These are phyloP conservation scores for Tachysurus vachellii DNA, from an alignment of 2,113 vertebrate genomes.

Conservation along the genomic window DNA sequence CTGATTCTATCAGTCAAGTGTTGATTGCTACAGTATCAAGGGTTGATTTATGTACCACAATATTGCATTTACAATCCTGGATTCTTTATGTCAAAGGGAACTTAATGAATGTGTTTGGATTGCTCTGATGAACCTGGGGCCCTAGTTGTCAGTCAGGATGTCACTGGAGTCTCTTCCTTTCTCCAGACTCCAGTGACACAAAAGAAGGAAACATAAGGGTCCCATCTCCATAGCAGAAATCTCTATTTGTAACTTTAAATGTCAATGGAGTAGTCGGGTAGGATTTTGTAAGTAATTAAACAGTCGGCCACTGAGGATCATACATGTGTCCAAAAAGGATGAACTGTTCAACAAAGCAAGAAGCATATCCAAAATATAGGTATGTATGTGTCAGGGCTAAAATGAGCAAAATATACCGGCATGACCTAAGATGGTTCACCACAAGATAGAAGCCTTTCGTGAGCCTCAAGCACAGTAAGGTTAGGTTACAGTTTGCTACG, in stretches of 20 bases:
- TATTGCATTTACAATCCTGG: constrained; percentile 58
- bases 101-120: constrained; percentile 61
- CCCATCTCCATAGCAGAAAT: background rate
- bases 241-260: background rate
- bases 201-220: background rate
- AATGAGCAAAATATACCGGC: background rate
- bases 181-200: too few species aligned
- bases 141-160: constrained; percentile 10
- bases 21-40: constrained; percentile 27
- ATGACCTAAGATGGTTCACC: constrained; percentile 19
- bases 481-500: constrained; percentile 4
- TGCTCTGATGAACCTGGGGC: constrained; percentile 33
- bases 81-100: constrained; percentile 60
- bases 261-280: too few species aligned
- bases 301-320: too few species aligned
- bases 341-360: background rate
- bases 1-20: constrained; percentile 36
- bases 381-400: background rate
- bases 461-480: constrained; percentile 5
- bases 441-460: constrained; percentile 9
- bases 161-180: too few species aligned
- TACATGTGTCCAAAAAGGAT: too few species aligned
- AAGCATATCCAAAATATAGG: background rate
- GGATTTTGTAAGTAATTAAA: background rate
- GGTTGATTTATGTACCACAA: constrained; percentile 47